Conservation (phyloP, 1,140 invertebrate genomes). For the Augochlora pura region DNA sequence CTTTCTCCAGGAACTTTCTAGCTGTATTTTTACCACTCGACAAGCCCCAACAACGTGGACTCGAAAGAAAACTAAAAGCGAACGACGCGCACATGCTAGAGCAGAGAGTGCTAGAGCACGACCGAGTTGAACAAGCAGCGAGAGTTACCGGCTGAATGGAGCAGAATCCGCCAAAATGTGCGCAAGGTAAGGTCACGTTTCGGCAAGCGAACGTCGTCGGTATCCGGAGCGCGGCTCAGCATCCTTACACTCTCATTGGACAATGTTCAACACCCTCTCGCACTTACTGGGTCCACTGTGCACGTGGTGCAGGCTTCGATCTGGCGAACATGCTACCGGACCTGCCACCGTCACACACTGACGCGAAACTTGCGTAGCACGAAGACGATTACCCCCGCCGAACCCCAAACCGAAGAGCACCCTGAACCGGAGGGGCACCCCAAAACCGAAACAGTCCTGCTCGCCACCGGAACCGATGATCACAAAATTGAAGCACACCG, state of each 20-base stretch:
- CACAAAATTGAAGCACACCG: not conserved
- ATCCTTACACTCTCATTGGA: constrained; percentile 62
- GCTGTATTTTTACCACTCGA: not conserved
- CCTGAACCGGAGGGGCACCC: not conserved
- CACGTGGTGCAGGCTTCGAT: constrained; percentile 56
- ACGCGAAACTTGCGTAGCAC: constrained; percentile 1
- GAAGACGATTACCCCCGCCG: not conserved
- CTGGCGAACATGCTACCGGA: constrained; percentile 17
- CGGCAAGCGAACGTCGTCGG: constrained; percentile 28
- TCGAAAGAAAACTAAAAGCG: too few relatives aligned
- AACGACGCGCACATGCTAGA: not conserved
- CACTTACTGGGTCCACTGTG: constrained; percentile 56
- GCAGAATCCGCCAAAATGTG: constrained; percentile 24
- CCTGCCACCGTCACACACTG: constrained; percentile 16
- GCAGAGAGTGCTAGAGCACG: too few relatives aligned
- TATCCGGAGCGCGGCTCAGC: constrained; percentile 52
- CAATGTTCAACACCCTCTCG: constrained; percentile 33
- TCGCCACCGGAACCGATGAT: not conserved
- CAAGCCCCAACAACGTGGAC: not conserved
- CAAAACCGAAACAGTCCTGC: not conserved
- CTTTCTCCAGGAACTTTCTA: not conserved
- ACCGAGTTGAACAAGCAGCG: not conserved
- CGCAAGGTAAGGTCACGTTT: constrained; percentile 51
- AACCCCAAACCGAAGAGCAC: too few relatives aligned
- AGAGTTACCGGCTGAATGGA: constrained; percentile 52